Conservation (phyloP, 2,888 invertebrate species). For the Cremastinae sp. region DNA sequence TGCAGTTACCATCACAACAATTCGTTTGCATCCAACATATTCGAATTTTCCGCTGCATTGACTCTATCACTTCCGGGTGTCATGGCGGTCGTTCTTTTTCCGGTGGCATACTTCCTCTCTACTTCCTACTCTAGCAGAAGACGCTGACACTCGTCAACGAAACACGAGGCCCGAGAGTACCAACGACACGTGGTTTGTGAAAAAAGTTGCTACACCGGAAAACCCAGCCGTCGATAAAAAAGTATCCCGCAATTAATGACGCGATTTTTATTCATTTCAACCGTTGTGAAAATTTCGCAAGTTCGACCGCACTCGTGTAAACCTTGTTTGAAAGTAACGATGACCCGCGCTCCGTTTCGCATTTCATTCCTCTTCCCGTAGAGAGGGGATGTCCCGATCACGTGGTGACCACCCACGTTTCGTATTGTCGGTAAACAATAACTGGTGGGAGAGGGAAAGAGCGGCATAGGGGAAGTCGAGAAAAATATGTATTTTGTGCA, state of each 20-base stretch:
- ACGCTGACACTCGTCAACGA: conserved; percentile 14
- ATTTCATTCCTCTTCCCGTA: neutral
- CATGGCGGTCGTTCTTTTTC: conserved; percentile 36
- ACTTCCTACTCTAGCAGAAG: conserved; percentile 47
- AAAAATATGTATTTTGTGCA: conserved; percentile 45
- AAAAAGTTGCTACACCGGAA: conserved; percentile 1
- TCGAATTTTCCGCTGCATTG: conserved; percentile 36
- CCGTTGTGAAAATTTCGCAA: neutral
- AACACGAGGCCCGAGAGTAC: neutral
- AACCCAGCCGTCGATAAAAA: neutral
- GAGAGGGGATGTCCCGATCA: conserved; percentile 64
- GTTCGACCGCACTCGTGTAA: neutral
- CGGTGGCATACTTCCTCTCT: conserved; percentile 30
- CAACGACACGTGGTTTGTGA: conserved; percentile 12
- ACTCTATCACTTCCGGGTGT: neutral
- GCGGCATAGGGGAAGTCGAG: conserved; percentile 8
- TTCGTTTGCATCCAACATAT: neutral
- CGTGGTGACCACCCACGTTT: conserved; percentile 80
- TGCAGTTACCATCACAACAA: neutral
- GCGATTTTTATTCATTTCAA: neutral
- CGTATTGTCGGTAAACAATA: conserved; percentile 79
- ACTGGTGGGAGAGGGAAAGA: conserved; percentile 52
- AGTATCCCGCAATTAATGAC: neutral
- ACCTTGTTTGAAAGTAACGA: conserved; percentile 27
- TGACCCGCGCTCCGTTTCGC: conserved; percentile 14